Conservation (phyloP, 2,113 vertebrate genomes). For the Platanista minor region DNA sequence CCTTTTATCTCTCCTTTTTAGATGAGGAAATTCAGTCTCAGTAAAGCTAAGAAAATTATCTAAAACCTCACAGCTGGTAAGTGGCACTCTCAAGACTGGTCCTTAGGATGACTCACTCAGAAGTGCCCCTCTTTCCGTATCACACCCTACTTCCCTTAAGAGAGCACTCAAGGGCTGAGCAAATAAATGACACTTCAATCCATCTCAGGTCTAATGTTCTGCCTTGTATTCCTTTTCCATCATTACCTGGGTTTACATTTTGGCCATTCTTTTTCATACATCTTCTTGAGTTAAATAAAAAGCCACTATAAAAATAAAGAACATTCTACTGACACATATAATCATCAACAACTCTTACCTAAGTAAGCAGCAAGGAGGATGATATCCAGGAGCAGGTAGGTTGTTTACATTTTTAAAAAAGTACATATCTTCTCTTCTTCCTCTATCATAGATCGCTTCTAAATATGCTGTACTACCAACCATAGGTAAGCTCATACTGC, state of each 20-base stretch:
- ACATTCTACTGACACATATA: background rate
- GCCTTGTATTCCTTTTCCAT: background rate
- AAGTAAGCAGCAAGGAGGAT: background rate
- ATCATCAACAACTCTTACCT: background rate
- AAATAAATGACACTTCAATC: conserved; percentile 3
- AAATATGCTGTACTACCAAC: background rate
- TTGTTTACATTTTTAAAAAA: background rate
- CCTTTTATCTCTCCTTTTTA: background rate
- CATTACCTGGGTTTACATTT: background rate
- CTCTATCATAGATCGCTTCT: background rate
- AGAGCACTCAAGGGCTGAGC: background rate
- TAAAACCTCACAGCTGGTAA: background rate
- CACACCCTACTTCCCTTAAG: background rate
- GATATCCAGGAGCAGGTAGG: background rate
- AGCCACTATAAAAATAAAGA: background rate
- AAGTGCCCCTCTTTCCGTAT: background rate
- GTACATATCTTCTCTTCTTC: no score
- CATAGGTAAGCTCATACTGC: background rate
- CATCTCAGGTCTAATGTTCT: background rate
- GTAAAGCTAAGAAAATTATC: conserved; percentile 21
- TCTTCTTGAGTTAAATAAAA: background rate
- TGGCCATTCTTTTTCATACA: background rate
- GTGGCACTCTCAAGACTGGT: background rate
- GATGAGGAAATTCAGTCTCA: background rate
- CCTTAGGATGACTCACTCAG: background rate